phyloP scores from a whole-genome alignment of 2,113 vertebrate genomes.

The Hippolais icterina region DNA sequence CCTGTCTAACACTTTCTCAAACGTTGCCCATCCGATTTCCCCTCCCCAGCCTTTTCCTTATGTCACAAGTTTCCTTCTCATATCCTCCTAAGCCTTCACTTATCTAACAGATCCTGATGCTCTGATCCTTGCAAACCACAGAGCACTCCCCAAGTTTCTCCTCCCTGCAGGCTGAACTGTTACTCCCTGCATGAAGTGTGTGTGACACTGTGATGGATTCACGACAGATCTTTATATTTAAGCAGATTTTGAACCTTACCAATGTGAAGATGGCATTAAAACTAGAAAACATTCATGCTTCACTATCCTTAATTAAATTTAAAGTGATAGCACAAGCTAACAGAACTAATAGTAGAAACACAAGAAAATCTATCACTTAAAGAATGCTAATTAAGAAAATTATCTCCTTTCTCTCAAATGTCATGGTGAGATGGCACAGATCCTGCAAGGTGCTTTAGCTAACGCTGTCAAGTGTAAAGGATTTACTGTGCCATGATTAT shows the following conservation, averaged over 20 bases:
- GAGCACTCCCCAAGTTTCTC: neutral
- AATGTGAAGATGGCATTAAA: neutral
- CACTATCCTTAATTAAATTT: neutral
- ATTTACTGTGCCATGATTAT: neutral
- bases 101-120: neutral
- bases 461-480: neutral
- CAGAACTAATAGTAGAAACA: neutral
- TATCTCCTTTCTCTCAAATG: neutral
- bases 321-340: neutral
- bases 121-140: neutral
- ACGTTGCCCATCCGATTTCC: accelerated
- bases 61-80: neutral
- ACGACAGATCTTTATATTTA: neutral
- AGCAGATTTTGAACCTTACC: neutral
- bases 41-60: neutral
- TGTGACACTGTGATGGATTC: neutral
- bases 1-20: neutral
- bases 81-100: neutral
- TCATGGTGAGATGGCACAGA: neutral
- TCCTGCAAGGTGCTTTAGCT: neutral
- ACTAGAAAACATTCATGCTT: neutral
- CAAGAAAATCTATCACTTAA: neutral
- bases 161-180: neutral
- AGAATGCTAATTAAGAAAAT: neutral
- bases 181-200: neutral